Evolutionary conservation across 1,140 invertebrate genomes (phyloP).

Genomic region (Sycophila sp.): DNA sequence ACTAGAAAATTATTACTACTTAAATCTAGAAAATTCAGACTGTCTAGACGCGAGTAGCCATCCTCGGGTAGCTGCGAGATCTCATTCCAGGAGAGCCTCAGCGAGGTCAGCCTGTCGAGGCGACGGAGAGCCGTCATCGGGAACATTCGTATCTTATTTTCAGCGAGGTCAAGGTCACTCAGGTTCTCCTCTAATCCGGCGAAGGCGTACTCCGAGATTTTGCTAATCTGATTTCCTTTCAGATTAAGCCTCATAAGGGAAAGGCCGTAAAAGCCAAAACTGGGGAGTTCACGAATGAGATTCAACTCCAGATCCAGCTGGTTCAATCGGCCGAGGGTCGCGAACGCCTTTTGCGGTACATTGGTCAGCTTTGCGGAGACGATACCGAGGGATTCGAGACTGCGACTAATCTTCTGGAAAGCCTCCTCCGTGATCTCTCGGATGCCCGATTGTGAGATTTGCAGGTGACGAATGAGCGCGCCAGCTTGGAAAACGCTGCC

Average conservation of each 20-base stretch:
- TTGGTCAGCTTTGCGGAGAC: constrained; percentile 81
- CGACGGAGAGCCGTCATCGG: constrained; percentile 82
- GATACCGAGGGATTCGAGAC: constrained; percentile 83
- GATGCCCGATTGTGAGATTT: constrained; percentile 84
- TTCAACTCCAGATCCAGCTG: constrained; percentile 86
- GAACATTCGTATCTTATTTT: constrained; percentile 85
- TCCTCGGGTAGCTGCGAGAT: constrained; percentile 77
- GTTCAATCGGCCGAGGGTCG: constrained; percentile 77
- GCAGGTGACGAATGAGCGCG: constrained; percentile 79
- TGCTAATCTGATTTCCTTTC: constrained; percentile 81
- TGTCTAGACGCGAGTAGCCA: constrained; percentile 76
- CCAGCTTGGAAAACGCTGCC: constrained; percentile 76
- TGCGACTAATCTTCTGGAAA: constrained; percentile 77
- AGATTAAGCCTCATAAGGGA: constrained; percentile 83
- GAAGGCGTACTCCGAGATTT: constrained; percentile 85
- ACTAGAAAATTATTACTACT: constrained; percentile 86
- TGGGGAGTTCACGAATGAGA: constrained; percentile 81
- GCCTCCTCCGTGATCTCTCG: constrained; percentile 80
- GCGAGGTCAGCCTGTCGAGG: constrained; percentile 76
- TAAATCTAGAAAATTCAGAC: constrained; percentile 81
- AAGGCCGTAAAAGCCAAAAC: constrained; percentile 87
- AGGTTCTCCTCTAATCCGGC: constrained; percentile 82
- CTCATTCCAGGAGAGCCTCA: constrained; percentile 87
- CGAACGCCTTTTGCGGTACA: constrained; percentile 84
- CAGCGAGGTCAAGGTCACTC: constrained; percentile 83